phyloP scores from a whole-genome alignment of 2,113 vertebrate genomes.

The Scalopus aquaticus region DNA sequence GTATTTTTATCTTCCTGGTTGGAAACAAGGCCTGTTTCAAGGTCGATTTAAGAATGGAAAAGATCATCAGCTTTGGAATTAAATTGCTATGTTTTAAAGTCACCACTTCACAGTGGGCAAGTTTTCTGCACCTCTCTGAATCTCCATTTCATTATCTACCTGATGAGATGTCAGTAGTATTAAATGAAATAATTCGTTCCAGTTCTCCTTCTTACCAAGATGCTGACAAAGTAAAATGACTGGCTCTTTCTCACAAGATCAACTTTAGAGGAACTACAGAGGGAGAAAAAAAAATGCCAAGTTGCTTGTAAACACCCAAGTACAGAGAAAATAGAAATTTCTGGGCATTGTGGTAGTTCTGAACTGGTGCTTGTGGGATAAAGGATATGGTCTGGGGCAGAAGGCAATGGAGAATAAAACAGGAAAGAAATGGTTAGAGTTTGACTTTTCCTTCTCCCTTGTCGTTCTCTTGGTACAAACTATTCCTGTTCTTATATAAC shows the following conservation, averaged over 20 bases:
- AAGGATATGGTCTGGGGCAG: not conserved
- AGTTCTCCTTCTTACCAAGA: not conserved
- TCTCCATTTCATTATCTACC: not conserved
- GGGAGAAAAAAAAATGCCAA: not conserved
- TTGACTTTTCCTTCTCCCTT: not conserved
- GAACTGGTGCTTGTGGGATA: not conserved
- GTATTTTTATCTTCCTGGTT: not conserved
- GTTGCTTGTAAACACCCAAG: not conserved
- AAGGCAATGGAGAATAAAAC: not conserved
- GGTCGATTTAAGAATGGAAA: not conserved
- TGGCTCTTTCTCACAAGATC: not conserved
- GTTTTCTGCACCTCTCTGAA: not conserved
- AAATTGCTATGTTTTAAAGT: conserved; percentile 1
- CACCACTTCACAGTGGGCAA: not conserved
- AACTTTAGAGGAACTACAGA: not conserved
- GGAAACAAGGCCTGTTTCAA: not conserved
- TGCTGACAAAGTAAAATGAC: not conserved
- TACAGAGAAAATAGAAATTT: not conserved
- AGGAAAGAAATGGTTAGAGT: not conserved
- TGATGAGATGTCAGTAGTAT: not conserved
- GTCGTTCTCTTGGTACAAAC: not conserved
- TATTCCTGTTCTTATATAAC: not conserved
- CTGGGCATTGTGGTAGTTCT: not conserved
- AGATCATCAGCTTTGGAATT: not conserved
- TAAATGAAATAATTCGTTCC: not conserved